Evolutionary conservation across 2,797 vertebrate genomes (phyloP).

Genomic region (Tachyglossus aculeatus): DNA sequence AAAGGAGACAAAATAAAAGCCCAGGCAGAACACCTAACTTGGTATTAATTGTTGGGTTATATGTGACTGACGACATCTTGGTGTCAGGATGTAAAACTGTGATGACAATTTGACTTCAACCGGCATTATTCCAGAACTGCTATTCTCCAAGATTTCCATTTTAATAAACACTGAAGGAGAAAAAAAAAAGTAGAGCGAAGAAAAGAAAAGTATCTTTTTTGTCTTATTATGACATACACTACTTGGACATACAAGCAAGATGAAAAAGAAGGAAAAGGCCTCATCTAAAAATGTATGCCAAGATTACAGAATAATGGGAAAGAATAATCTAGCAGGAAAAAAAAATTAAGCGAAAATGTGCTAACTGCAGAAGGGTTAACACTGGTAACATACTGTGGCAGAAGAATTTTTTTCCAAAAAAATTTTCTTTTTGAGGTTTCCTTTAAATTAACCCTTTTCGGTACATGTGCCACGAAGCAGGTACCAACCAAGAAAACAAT

Average conservation of each 20-base stretch:
- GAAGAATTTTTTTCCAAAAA: slow-evolving; percentile 74
- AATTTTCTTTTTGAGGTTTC: slow-evolving; percentile 72
- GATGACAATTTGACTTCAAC: slow-evolving; percentile 55
- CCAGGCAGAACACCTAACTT: slow-evolving; percentile 42
- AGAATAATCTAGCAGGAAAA: slow-evolving; percentile 66
- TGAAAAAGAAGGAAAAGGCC: slow-evolving; percentile 65
- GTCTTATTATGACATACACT: slow-evolving; percentile 65
- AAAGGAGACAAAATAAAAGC: slow-evolving; percentile 59
- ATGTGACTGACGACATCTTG: slow-evolving; percentile 46
- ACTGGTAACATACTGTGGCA: slow-evolving; percentile 86
- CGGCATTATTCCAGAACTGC: slow-evolving; percentile 66
- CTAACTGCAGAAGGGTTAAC: slow-evolving; percentile 79
- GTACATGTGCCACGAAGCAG: slow-evolving; percentile 79
- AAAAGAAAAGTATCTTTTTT: slow-evolving; percentile 30
- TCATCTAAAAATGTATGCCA: slow-evolving; percentile 70
- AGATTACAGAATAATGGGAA: slow-evolving; percentile 64
- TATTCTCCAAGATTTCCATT: slow-evolving; percentile 68
- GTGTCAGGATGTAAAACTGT: slow-evolving; percentile 33
- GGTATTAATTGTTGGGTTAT: slow-evolving; percentile 44
- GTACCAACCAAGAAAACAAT: slow-evolving; percentile 76
- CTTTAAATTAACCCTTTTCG: slow-evolving; percentile 83
- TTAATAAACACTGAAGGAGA: slow-evolving; percentile 71
- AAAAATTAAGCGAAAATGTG: slow-evolving; percentile 67
- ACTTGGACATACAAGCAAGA: slow-evolving; percentile 65
- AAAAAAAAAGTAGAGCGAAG: slow-evolving; percentile 15